Percentiles rank a stretch among this genome's conserved stretches.
phyloP scores from a whole-genome alignment of 2,797 vertebrate species.

The Setipinna tenuifilis region DNA sequence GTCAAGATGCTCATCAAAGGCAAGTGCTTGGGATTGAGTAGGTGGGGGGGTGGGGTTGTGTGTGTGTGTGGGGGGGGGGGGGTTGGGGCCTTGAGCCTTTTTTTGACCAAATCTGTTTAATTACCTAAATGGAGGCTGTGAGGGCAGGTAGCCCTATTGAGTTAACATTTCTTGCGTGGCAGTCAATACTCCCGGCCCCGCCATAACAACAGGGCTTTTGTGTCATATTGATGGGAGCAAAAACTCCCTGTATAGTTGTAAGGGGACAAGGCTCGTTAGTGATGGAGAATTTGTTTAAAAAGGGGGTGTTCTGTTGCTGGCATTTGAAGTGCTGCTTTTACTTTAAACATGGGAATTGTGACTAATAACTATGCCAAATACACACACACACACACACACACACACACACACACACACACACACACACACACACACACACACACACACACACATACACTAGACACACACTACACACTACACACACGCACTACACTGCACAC shows the following conservation, averaged over 20 bases:
- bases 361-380: not conserved
- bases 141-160: constrained; percentile 7
- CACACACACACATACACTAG: too few relatives aligned
- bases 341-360: not conserved
- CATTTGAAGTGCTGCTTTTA: not conserved
- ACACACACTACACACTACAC: not conserved
- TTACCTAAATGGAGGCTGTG: not conserved
- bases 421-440: not conserved
- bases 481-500: not conserved
- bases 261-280: not conserved
- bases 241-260: not conserved
- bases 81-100: not conserved
- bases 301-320: not conserved
- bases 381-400: not conserved
- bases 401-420: not conserved
- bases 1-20: not conserved
- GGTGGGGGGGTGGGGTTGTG: too few relatives aligned
- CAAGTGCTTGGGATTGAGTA: not conserved
- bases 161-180: constrained; percentile 9
- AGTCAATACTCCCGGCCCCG: not conserved
- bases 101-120: constrained; percentile 4
- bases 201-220: not conserved
- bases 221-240: not conserved
- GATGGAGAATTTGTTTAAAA: not conserved
- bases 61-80: too few relatives aligned